These are phyloP conservation scores for Umimayanthus chanpuru DNA, from an alignment of 92 coral and sea anemone genomes.

Conservation along the genomic window DNA sequence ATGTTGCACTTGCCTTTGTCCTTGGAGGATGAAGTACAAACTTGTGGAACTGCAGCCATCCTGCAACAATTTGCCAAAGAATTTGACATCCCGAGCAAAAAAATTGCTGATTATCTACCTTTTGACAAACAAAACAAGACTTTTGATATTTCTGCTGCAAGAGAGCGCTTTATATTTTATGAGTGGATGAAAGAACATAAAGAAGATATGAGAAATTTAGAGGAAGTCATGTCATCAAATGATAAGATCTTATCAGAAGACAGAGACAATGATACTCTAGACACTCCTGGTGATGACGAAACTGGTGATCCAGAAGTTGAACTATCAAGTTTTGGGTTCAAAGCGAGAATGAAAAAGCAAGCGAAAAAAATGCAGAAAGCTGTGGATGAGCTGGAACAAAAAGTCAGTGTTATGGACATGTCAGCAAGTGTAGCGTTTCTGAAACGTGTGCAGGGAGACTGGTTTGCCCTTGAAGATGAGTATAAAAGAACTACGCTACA, in stretches of 20 bases:
- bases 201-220: slow-evolving; percentile 18
- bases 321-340: not conserved
- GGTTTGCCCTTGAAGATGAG: no score
- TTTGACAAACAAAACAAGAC: slow-evolving; percentile 30
- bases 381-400: no score
- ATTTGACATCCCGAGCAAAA: not conserved
- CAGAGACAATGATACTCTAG: not conserved
- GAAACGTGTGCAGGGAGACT: no score
- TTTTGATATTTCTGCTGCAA: slow-evolving; percentile 39
- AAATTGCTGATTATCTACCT: slow-evolving; percentile 23
- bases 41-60: no score
- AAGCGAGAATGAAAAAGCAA: no score
- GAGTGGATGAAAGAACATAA: slow-evolving; percentile 38
- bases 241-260: not conserved
- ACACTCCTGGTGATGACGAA: not conserved
- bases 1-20: slow-evolving; percentile 34
- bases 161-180: slow-evolving; percentile 41
- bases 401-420: no score
- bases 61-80: no score
- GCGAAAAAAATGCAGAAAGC: no score
- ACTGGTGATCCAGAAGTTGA: not conserved
- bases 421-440: no score
- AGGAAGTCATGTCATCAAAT: not conserved
- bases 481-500: no score
- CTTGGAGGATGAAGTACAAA: not conserved